Conservation (phyloP, 2,888 invertebrate species). For the Carabus problematicus region DNA sequence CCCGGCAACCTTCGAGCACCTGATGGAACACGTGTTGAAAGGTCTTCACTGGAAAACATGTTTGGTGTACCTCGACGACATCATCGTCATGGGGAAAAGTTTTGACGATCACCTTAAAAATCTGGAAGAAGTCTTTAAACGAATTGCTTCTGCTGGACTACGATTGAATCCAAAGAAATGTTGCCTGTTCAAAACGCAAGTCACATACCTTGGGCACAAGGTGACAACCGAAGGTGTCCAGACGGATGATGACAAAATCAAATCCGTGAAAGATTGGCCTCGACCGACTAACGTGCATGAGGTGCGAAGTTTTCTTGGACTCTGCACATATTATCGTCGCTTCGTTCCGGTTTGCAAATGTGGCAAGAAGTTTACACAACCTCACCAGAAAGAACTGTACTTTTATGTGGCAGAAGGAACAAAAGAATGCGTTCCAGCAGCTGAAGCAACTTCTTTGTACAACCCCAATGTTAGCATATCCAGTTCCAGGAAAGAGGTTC, state of each 20-base stretch:
- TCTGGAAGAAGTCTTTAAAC: too few species aligned
- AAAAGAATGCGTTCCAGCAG: too few species aligned
- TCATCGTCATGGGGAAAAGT: slow-evolving; percentile 23
- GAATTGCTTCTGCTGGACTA: slow-evolving; percentile 25
- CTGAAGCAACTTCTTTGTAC: not conserved
- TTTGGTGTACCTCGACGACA: slow-evolving; percentile 39
- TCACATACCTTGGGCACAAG: slow-evolving; percentile 30
- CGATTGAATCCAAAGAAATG: too few species aligned
- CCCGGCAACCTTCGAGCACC: too few species aligned
- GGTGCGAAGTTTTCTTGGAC: slow-evolving; percentile 47
- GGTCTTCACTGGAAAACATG: slow-evolving; percentile 28
- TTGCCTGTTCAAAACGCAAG: too few species aligned
- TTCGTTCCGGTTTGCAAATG: slow-evolving; percentile 47
- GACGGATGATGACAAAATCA: slow-evolving; percentile 22
- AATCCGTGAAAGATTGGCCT: too few species aligned
- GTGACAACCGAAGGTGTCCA: slow-evolving; percentile 45
- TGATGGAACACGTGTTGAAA: slow-evolving; percentile 27
- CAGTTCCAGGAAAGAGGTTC: not conserved
- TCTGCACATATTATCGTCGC: slow-evolving; percentile 48
- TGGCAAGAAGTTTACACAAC: slow-evolving; percentile 39
- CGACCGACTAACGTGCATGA: slow-evolving; percentile 45
- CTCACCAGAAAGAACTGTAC: slow-evolving; percentile 23
- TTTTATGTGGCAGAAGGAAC: slow-evolving; percentile 10
- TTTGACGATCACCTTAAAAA: slow-evolving; percentile 5
- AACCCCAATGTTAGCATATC: slow-evolving; percentile 1